Conservation (phyloP, 2,113 vertebrate genomes). For the Ptychochromis oligacanthus region DNA sequence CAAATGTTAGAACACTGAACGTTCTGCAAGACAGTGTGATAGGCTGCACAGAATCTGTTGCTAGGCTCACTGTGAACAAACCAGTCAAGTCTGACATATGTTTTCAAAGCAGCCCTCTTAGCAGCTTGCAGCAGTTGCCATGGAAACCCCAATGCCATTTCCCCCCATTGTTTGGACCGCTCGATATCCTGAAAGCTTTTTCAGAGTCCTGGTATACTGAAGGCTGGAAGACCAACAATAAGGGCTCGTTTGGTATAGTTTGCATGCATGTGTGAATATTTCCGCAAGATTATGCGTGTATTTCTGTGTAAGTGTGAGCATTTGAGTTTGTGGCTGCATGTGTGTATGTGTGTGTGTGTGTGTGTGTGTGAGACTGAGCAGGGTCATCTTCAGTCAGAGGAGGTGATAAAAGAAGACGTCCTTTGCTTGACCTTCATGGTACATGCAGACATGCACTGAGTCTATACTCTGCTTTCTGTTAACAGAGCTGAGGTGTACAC, state of each 20-base stretch:
- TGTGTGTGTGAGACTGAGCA: not conserved
- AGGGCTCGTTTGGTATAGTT: slow-evolving; percentile 11
- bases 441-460: not conserved
- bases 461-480: not conserved
- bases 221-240: slow-evolving; percentile 21
- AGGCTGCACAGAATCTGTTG: slow-evolving; percentile 76
- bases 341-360: not conserved
- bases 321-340: not conserved
- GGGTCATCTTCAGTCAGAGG: slow-evolving; percentile 31
- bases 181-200: slow-evolving; percentile 71
- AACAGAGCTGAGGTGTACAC: not conserved
- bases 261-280: not conserved
- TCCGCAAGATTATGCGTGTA: not conserved
- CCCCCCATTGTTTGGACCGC: slow-evolving; percentile 74
- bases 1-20: slow-evolving; percentile 48
- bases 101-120: slow-evolving; percentile 79
- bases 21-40: slow-evolving; percentile 53
- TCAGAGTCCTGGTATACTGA: slow-evolving; percentile 50
- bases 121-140: slow-evolving; percentile 81
- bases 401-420: slow-evolving; percentile 22
- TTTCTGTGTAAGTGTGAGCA: not conserved
- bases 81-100: slow-evolving; percentile 81
- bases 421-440: slow-evolving; percentile 64
- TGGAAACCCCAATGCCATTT: slow-evolving; percentile 81
- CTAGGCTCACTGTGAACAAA: slow-evolving; percentile 78